Evolutionary conservation across 2,888 invertebrate species (phyloP).

Genomic region (Flexamia atlantica): DNA sequence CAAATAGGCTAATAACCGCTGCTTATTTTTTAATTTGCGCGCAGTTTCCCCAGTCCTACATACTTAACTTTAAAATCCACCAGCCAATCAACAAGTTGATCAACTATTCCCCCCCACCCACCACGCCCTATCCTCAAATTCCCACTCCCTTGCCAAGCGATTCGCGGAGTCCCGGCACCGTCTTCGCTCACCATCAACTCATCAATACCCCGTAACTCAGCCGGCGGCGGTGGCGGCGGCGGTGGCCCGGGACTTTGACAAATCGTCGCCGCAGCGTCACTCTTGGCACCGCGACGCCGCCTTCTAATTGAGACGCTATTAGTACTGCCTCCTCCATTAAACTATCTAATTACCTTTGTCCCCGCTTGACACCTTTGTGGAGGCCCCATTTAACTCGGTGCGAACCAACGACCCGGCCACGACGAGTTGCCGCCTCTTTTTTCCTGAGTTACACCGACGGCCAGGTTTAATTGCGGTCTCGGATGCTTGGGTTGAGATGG

Average conservation of each 20-base stretch:
- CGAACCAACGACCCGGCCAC: conserved; percentile 10
- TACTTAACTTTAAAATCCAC: too few species aligned
- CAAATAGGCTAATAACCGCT: too few species aligned
- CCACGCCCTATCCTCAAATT: not conserved
- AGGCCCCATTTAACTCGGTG: conserved; percentile 37
- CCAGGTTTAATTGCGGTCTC: not conserved
- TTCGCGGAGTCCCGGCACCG: not conserved
- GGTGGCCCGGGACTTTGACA: conserved; percentile 20
- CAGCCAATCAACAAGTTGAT: too few species aligned
- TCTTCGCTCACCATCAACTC: not conserved
- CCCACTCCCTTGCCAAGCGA: not conserved
- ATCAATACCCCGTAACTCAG: conserved; percentile 29
- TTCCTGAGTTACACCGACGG: conserved; percentile 18
- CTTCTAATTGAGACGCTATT: conserved; percentile 47
- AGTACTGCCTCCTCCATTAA: conserved; percentile 46
- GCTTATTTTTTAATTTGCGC: too few species aligned
- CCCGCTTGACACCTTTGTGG: conserved; percentile 53
- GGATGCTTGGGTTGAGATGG: too few species aligned
- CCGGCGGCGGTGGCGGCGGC: not conserved
- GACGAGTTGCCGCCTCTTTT: conserved; percentile 38
- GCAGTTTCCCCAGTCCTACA: too few species aligned
- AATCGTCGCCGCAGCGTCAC: conserved; percentile 28
- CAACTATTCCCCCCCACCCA: too few species aligned
- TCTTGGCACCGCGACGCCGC: conserved; percentile 45
- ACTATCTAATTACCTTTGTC: conserved; percentile 51